These are phyloP conservation scores for Zaprionus vittiger DNA, from an alignment of 1,140 invertebrate species.

Conservation along the genomic window DNA sequence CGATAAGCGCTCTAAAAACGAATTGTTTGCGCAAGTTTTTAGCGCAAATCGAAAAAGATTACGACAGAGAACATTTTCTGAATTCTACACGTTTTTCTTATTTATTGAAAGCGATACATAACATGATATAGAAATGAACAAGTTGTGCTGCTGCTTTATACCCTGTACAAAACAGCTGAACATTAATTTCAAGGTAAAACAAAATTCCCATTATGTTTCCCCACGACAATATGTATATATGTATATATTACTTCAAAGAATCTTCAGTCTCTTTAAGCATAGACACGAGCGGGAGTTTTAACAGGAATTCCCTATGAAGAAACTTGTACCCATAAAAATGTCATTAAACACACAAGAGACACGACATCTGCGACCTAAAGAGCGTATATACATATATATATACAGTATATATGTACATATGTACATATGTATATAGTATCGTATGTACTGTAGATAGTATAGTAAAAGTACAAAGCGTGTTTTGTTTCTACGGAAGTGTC, in stretches of 20 bases:
- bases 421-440: background rate
- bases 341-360: background rate
- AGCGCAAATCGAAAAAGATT: background rate
- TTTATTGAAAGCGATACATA: background rate
- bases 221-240: background rate
- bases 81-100: background rate
- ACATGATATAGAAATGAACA: background rate
- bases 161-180: background rate
- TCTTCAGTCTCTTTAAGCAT: background rate
- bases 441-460: background rate
- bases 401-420: too few species aligned
- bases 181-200: background rate
- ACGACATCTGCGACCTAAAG: background rate
- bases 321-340: conserved; percentile 1
- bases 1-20: background rate
- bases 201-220: background rate
- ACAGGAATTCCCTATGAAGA: conserved; percentile 1
- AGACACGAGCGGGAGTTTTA: conserved; percentile 2
- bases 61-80: background rate
- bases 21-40: conserved; percentile 8
- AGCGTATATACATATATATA: too few species aligned
- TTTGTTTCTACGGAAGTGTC: background rate
- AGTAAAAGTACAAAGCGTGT: background rate
- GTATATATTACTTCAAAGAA: background rate
- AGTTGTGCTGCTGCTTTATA: background rate